A percentile compares a stretch with the other conserved stretches of the same genome.
Evolutionary conservation across 2,888 invertebrate genomes (phyloP).

Genomic region (Acleris emargana): DNA sequence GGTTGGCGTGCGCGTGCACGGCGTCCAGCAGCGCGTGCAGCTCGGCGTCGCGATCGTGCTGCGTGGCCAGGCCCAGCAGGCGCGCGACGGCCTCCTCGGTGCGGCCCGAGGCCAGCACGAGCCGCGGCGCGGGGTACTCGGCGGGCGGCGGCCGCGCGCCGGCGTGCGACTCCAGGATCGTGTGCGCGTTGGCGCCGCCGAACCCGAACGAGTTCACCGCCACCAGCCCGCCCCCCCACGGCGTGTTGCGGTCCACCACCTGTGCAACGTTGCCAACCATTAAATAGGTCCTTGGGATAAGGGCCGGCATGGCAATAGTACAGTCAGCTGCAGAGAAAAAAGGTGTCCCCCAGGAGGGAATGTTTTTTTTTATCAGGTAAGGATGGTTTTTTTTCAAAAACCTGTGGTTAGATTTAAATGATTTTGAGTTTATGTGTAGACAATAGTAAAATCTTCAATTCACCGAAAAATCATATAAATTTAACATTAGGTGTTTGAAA

Average conservation of each 20-base stretch:
- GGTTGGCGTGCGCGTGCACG: conserved; percentile 87
- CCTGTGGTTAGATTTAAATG: no score
- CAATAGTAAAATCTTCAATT: no score
- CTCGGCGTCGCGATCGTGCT: conserved; percentile 87
- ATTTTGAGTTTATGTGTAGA: no score
- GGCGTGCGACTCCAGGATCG: conserved; percentile 91
- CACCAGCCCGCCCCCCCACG: conserved; percentile 95
- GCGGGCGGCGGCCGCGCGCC: conserved; percentile 82
- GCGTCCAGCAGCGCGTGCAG: conserved; percentile 90
- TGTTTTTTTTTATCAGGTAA: no score
- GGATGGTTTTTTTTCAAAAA: no score
- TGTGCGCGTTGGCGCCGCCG: conserved; percentile 98
- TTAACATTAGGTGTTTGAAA: no score
- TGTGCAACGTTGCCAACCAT: conserved; percentile 42
- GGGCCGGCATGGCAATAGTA: no score
- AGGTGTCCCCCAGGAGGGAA: no score
- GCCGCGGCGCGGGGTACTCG: conserved; percentile 80
- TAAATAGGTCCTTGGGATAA: no score
- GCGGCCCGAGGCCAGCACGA: conserved; percentile 92
- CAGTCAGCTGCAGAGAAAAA: no score
- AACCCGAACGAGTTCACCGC: conserved; percentile 99
- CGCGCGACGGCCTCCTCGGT: conserved; percentile 90
- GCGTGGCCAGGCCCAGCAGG: conserved; percentile 86
- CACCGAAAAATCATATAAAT: no score
- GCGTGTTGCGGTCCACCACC: conserved; percentile 92